Evolutionary conservation across 2,888 invertebrate species (phyloP), one percentile per base, ranked within the genome.

Genomic region (Ennomos fuscantarius): DNA sequence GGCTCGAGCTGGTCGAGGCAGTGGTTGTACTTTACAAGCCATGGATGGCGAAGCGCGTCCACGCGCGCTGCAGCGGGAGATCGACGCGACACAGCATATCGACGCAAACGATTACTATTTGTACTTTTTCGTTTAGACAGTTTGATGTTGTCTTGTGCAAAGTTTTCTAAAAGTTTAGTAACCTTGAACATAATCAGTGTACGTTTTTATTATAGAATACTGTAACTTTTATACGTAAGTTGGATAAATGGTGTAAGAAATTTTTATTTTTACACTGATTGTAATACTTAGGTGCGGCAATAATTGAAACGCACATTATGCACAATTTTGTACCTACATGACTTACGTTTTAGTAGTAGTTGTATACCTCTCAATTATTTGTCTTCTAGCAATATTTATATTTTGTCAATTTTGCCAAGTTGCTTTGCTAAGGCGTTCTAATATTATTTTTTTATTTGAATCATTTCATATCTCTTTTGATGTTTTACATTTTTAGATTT

Each of bases 181-280:
- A 63, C 47, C 52, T 55, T 62, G 52, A 62, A 75, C 73, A 75
- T 80, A 76, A 77, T 72, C 72, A 70, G 67, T 66, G 63, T 71
- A 70, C 63, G 70, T 69, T 73, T 68, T 69, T 70, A 65, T 58
- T 63, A 62, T 72, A 74, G 58, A 48, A 69, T 15, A 15, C 9
- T 78, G 77, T 82, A 82, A 84, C 71, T 79, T 86, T 85, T 84
- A 82, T 85, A 87, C 84, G 82, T 86, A 85, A 85, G 84, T 79
- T 69, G 76, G 75, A 76, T 78, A 79, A 76, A 68, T 74, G 76
- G 80, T 81, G 72, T 81, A 81, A 79, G 73, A 62, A 84, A 63
- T 81, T 80, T 82, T 84, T 86, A 85, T 86, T 87, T 87, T 86
- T 86, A 84, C 86, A 84, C 82, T 78, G 74, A 81, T 78, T 77